A percentile compares a stretch with the other conserved stretches of the same genome.
Conservation (phyloP, 37 sponge, comb jelly and placozoan species). For the Aphrocallistes beatrix region DNA sequence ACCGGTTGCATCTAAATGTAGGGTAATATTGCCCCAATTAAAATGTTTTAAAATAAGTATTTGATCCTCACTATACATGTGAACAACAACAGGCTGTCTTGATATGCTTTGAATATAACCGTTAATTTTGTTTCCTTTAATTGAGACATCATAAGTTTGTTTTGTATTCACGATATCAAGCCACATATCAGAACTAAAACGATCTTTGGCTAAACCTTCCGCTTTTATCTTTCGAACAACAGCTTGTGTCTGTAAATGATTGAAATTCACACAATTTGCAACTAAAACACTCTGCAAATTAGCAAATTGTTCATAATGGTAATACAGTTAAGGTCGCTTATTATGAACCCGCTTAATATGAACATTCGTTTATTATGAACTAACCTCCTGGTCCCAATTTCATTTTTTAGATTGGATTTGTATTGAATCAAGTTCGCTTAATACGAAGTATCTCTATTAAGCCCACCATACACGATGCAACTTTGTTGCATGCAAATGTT, state of each 20-base stretch:
- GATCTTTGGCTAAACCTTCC: not conserved
- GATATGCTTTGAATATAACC: not conserved
- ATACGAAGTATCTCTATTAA: too few species aligned
- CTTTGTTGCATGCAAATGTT: too few species aligned
- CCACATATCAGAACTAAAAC: not conserved
- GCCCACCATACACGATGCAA: too few species aligned
- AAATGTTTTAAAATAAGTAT: not conserved
- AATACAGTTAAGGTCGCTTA: not conserved
- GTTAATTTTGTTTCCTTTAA: not conserved
- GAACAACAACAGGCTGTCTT: not conserved
- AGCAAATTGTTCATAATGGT: not conserved
- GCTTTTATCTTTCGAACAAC: slow-evolving; percentile 2
- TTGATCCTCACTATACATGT: not conserved
- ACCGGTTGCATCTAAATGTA: not conserved
- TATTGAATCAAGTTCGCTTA: too few species aligned
- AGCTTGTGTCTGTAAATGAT: not conserved
- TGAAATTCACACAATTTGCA: slow-evolving; percentile 1
- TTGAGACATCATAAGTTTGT: not conserved
- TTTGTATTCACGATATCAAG: not conserved
- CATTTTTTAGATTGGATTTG: too few species aligned
- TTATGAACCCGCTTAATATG: too few species aligned
- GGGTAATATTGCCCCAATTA: not conserved
- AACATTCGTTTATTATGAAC: too few species aligned
- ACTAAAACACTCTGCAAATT: not conserved
- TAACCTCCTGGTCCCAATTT: too few species aligned